Base-by-base conservation (phyloP, 1,140 invertebrate genomes). In the Drosophila sucinea region DNA sequence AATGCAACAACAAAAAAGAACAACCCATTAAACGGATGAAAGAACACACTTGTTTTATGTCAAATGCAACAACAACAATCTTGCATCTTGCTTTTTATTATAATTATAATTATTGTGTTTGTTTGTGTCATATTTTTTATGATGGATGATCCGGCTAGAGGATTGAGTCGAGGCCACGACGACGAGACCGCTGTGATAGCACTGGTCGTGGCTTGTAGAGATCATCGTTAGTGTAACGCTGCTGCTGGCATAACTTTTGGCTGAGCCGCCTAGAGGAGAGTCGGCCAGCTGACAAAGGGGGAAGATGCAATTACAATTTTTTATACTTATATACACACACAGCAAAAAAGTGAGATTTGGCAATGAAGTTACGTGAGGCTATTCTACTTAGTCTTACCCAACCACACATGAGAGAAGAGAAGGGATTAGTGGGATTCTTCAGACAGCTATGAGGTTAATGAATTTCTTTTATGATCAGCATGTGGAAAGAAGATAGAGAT, bases 141-240 rank as follows among this genome's bases (percentile, higher is more conserved):
- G 8, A 41, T 44, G 27, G 51, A 47, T 47, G 23, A 68, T 6
- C 44, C 44, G 1, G 44, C 83, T 81, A 87, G 47, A 81, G 69
- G 67, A 89, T 79, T 51, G 90, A 69, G 73, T 91, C 89, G 67
- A 91, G 70, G 17, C 79, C 90, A 56, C 91, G 75, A 38, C 91
- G 83, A 51, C 91, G 81, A 35, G 91, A 90, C 10, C 91, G 77
- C 79, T 91, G 73, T 77, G 92, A 86, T 57, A 90, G 73, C 27
- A 95, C 81, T 35, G 94, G 94, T 75, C 95, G 93, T 64, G 95
- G 95, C 91, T 95, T 95, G 91, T 95, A 95, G 67, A 95, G 91
- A 92, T 95, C 95, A 81, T 95, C 94, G 75, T 94, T 95, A 41
- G 94, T 94, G 77, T 95, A 95, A 65, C 94, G 93, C 87, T 95